Percentiles rank a stretch among this genome's conserved stretches.
Conservation (phyloP, 2,797 vertebrate species). For the Mormyrus hasselquistii region DNA sequence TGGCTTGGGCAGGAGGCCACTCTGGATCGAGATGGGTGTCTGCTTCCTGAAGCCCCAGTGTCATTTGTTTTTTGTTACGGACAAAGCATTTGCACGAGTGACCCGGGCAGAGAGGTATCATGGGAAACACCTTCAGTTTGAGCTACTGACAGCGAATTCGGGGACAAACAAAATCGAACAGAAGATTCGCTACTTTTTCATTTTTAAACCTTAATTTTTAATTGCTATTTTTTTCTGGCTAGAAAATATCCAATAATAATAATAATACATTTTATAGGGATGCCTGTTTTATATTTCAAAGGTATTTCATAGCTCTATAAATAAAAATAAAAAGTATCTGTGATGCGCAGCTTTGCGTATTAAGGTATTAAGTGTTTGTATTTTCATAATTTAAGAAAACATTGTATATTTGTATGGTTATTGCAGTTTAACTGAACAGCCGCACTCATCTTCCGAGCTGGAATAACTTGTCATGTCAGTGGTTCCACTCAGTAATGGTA, state of each 20-base stretch:
- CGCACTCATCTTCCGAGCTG: not conserved
- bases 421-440: not conserved
- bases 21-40: not conserved
- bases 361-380: not conserved
- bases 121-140: not conserved
- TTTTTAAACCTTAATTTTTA: not conserved
- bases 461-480: not conserved
- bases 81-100: not conserved
- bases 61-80: not conserved
- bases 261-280: not conserved
- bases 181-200: not conserved
- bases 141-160: not conserved
- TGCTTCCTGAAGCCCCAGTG: not conserved
- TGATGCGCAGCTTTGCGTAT: not conserved
- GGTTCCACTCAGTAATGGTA: not conserved
- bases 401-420: not conserved
- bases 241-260: not conserved
- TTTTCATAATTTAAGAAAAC: not conserved
- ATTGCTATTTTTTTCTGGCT: not conserved
- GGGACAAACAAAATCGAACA: not conserved
- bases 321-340: not conserved
- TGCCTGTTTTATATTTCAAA: not conserved
- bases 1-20: not conserved
- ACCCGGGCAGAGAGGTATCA: not conserved
- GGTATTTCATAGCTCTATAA: not conserved